These are phyloP conservation scores for Trachemys scripta DNA, from an alignment of 2,113 vertebrate genomes.

Conservation along the genomic window DNA sequence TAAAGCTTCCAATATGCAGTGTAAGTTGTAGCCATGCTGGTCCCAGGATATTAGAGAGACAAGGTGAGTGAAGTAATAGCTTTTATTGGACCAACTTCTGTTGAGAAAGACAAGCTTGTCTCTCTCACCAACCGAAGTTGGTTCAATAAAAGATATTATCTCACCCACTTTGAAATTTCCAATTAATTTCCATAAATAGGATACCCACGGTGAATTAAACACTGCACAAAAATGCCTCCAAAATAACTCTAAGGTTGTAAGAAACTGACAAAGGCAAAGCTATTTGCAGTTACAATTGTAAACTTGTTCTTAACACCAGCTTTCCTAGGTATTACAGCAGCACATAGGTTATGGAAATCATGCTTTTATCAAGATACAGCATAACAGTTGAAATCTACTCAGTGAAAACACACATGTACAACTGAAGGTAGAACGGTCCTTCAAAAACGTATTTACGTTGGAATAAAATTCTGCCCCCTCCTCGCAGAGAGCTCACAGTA, in stretches of 20 bases:
- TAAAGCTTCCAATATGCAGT: not conserved
- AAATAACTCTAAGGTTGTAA: conserved; percentile 35
- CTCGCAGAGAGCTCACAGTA: not conserved
- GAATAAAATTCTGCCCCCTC: not conserved
- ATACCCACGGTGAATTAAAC: conserved; percentile 25
- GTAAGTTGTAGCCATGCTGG: not conserved
- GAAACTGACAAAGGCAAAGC: conserved; percentile 16
- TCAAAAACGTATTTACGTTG: fast-evolving
- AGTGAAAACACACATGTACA: not conserved
- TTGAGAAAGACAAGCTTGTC: not conserved
- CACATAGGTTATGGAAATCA: not conserved
- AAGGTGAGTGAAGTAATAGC: not conserved
- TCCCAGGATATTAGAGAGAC: not conserved
- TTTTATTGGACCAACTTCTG: not conserved
- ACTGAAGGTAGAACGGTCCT: not conserved
- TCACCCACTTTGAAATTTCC: not conserved
- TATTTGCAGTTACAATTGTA: not conserved
- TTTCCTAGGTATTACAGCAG: not conserved
- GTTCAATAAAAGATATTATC: not conserved
- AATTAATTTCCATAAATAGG: conserved; percentile 34
- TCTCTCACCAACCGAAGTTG: not conserved
- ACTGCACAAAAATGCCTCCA: not conserved
- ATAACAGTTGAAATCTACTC: not conserved
- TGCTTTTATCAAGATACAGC: conserved; percentile 1
- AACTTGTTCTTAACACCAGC: not conserved